Evolutionary conservation across 1,140 invertebrate genomes (phyloP).

Genomic region (Drosophila tani): DNA sequence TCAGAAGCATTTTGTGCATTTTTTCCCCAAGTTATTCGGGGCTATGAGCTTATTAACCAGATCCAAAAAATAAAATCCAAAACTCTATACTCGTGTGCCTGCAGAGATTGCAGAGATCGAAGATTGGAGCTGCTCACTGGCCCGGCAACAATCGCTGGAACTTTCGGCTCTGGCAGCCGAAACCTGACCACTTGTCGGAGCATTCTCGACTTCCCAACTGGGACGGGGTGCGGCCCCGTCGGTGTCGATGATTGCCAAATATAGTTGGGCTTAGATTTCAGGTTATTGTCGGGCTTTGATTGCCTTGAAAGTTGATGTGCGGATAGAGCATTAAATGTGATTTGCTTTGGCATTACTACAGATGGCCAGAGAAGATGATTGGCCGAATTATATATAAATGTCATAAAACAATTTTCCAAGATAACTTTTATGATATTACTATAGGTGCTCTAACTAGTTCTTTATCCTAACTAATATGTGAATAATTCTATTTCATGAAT

Average conservation of each 20-base stretch:
- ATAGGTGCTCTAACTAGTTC: too few relatives aligned
- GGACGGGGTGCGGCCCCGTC: constrained; percentile 44
- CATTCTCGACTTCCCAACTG: constrained; percentile 43
- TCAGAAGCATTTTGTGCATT: constrained; percentile 51
- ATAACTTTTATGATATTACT: too few relatives aligned
- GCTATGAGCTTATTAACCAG: constrained; percentile 30
- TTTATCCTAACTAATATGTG: too few relatives aligned
- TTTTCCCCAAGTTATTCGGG: constrained; percentile 41
- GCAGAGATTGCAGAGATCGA: constrained; percentile 18
- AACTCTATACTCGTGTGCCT: constrained; percentile 67
- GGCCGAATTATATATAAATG: constrained; percentile 2
- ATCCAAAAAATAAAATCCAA: constrained; percentile 27
- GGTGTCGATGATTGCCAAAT: constrained; percentile 41
- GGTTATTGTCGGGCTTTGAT: constrained; percentile 27
- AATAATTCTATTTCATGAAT: too few relatives aligned
- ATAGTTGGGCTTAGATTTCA: constrained; percentile 48
- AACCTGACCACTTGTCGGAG: constrained; percentile 45
- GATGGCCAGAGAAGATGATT: constrained; percentile 21
- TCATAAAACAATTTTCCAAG: neutral
- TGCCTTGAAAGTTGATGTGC: constrained; percentile 35
- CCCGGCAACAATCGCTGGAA: constrained; percentile 53
- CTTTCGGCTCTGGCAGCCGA: constrained; percentile 19
- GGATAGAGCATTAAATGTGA: constrained; percentile 16
- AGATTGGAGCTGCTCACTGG: constrained; percentile 39
- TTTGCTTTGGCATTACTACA: constrained; percentile 9